Percentiles rank a stretch among this genome's conserved stretches.
Conservation (phyloP, 2,888 invertebrate genomes). For the Drosophila subsilvestris region DNA sequence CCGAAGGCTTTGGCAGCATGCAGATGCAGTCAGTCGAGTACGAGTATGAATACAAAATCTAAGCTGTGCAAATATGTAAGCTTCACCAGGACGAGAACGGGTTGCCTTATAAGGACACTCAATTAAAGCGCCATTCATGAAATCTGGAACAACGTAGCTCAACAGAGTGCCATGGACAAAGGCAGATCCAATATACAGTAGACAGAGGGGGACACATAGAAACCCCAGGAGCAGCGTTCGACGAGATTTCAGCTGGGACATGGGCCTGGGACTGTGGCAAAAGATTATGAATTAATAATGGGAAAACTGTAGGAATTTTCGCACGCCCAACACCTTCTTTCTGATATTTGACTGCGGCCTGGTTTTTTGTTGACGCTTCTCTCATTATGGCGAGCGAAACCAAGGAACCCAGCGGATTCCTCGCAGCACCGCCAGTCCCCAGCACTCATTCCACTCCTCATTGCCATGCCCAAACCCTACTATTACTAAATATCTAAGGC, state of each 20-base stretch:
- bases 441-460: neutral
- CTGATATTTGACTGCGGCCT: slow-evolving; percentile 21
- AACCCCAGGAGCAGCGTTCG: neutral
- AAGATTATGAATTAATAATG: slow-evolving; percentile 77
- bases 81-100: slow-evolving; percentile 13
- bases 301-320: slow-evolving; percentile 72
- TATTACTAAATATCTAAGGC: neutral
- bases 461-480: neutral
- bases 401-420: neutral
- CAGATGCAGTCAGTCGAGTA: neutral
- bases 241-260: neutral
- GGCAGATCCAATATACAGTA: slow-evolving; percentile 3
- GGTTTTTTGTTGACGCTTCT: slow-evolving; percentile 61
- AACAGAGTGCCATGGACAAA: neutral
- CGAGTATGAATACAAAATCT: slow-evolving; percentile 63
- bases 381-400: slow-evolving; percentile 64
- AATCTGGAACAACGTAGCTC: slow-evolving; percentile 49
- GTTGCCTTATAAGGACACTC: slow-evolving; percentile 47
- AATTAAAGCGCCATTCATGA: slow-evolving; percentile 71
- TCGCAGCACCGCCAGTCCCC: neutral
- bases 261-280: slow-evolving; percentile 22
- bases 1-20: neutral
- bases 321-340: slow-evolving; percentile 58
- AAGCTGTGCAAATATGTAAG: slow-evolving; percentile 54
- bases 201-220: slow-evolving; percentile 14